These are phyloP conservation scores for Panurus biarmicus DNA, from an alignment of 2,113 vertebrate species.

Conservation along the genomic window DNA sequence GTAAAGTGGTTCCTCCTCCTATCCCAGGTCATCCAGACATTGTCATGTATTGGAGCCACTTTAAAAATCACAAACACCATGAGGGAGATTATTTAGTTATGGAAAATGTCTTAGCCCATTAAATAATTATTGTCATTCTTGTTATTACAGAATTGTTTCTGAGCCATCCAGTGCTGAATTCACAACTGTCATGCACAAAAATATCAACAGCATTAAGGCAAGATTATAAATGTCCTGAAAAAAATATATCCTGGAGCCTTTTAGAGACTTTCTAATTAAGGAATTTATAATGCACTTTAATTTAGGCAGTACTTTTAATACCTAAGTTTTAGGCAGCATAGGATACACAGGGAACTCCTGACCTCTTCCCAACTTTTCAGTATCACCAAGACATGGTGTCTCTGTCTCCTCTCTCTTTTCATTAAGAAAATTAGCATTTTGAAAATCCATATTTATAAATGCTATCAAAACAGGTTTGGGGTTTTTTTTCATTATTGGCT, in stretches of 20 bases:
- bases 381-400: too few relatives aligned
- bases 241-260: neutral
- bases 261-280: neutral
- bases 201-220: neutral
- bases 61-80: neutral
- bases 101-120: neutral
- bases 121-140: neutral
- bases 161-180: neutral
- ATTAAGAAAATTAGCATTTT: neutral
- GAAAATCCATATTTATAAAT: neutral
- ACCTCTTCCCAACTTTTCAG: neutral
- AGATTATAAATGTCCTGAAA: neutral
- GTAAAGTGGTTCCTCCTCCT: neutral
- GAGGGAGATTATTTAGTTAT: neutral
- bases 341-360: neutral
- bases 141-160: neutral
- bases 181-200: neutral
- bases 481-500: neutral
- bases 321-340: neutral
- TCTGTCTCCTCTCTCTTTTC: neutral
- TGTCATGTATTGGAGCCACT: neutral
- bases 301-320: neutral
- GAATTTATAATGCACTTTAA: neutral
- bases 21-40: neutral
- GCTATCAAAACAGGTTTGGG: neutral